Percentiles rank a stretch among this genome's conserved stretches.
Evolutionary conservation across 1,140 invertebrate species (phyloP).

Genomic region (Phocides pigmalion): DNA sequence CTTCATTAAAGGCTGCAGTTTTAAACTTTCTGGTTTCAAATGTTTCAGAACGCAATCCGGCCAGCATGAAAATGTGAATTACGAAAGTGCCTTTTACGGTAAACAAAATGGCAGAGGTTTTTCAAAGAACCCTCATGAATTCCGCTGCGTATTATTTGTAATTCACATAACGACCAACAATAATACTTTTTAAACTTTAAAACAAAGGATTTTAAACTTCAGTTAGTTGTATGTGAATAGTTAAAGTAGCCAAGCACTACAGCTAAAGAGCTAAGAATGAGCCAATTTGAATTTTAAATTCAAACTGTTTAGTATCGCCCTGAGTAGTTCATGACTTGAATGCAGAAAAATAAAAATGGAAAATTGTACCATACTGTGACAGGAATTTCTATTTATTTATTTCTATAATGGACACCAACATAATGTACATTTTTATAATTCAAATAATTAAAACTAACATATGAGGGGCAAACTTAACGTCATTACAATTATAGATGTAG

Average conservation of each 20-base stretch:
- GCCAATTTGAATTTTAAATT: slow-evolving; percentile 1
- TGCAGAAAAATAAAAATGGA: too few relatives aligned
- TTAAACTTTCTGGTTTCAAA: slow-evolving; percentile 4
- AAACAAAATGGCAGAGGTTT: not conserved
- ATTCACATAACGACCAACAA: not conserved
- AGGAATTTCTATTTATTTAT: too few relatives aligned
- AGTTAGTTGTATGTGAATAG: not conserved
- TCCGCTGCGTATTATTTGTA: slow-evolving; percentile 1
- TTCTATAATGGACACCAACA: too few relatives aligned
- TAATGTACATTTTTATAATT: too few relatives aligned
- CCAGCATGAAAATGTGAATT: slow-evolving; percentile 1
- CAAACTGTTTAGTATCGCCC: not conserved
- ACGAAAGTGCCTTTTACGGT: not conserved
- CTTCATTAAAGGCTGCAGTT: not conserved
- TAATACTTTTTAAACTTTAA: too few relatives aligned
- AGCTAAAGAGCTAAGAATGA: not conserved
- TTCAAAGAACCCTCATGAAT: not conserved
- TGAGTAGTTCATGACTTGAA: too few relatives aligned
- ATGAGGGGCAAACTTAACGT: too few relatives aligned
- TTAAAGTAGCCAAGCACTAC: not conserved
- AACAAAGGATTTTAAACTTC: not conserved
- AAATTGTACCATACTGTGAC: too few relatives aligned
- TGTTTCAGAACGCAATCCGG: not conserved
- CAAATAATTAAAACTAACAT: too few relatives aligned
- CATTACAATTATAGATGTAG: too few relatives aligned